These are phyloP conservation scores for Ephydatia muelleri DNA, from an alignment of 37 sponge, comb jelly and placozoan genomes.

Conservation along the genomic window DNA sequence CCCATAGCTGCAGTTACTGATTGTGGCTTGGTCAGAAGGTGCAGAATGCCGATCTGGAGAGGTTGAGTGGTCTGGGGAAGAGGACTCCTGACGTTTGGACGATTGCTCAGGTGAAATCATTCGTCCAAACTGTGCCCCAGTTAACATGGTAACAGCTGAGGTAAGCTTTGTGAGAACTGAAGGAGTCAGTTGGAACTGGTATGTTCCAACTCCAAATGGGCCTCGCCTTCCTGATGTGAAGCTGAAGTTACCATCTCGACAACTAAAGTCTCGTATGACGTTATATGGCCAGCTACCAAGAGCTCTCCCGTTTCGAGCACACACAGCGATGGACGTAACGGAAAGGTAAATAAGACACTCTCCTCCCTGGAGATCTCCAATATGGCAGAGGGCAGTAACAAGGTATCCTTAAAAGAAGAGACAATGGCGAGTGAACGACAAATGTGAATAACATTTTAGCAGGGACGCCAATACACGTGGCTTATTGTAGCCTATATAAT, in stretches of 20 bases:
- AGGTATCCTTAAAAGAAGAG: background rate
- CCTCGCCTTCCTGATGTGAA: slow-evolving; percentile 27
- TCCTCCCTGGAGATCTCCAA: background rate
- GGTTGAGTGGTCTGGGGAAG: background rate
- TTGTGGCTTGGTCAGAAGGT: background rate
- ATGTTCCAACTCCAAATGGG: background rate
- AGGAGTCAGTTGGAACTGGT: background rate
- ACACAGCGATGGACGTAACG: background rate
- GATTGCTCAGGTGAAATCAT: background rate
- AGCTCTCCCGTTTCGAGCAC: background rate
- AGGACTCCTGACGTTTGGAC: background rate
- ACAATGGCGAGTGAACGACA: background rate
- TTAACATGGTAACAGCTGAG: background rate
- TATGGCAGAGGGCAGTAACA: background rate
- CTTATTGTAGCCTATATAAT: background rate
- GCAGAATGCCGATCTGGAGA: background rate
- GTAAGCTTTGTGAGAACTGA: background rate
- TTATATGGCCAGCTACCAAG: slow-evolving; percentile 35
- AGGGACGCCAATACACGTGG: background rate
- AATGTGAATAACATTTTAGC: background rate
- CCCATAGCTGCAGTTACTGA: background rate
- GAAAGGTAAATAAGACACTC: background rate
- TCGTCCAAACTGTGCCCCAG: background rate
- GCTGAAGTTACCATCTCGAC: slow-evolving; percentile 24
- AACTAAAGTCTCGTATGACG: slow-evolving; percentile 23